Evolutionary conservation across 2,888 invertebrate genomes (phyloP).

Genomic region (Halictus quadricinctus): DNA sequence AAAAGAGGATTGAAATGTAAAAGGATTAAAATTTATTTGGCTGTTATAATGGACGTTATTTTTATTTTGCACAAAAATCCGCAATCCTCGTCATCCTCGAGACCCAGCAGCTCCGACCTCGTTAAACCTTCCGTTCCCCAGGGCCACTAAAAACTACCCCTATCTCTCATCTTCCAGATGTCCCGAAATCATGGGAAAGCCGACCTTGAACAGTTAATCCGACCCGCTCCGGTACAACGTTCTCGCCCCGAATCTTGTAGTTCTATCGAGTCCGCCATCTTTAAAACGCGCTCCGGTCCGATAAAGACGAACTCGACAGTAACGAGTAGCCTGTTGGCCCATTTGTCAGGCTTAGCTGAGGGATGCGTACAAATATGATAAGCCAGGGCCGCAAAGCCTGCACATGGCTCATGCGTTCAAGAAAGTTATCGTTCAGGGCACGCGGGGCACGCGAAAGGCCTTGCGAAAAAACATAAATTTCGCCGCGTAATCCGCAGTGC

Average conservation of each 20-base stretch:
- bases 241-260: background rate
- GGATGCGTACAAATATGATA: slow-evolving; percentile 64
- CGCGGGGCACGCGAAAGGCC: slow-evolving; percentile 23
- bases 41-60: background rate
- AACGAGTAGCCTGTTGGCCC: slow-evolving; percentile 43
- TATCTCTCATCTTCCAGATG: background rate
- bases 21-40: too few relatives aligned
- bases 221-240: background rate
- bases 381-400: slow-evolving; percentile 37
- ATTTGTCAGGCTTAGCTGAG: slow-evolving; percentile 64
- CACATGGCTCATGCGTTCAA: slow-evolving; percentile 42
- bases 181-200: background rate
- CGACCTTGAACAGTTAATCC: background rate
- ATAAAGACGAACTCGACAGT: slow-evolving; percentile 22
- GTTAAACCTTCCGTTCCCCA: background rate
- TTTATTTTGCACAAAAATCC: background rate
- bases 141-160: background rate
- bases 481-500: too few relatives aligned
- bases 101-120: background rate
- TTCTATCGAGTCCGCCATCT: background rate
- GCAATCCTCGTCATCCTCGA: background rate
- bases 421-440: slow-evolving; percentile 52
- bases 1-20: too few relatives aligned
- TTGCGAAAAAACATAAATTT: slow-evolving; percentile 57
- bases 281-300: slow-evolving; percentile 20